phyloP scores from a whole-genome alignment of 1,140 invertebrate species.

The Microvelia longipes region DNA sequence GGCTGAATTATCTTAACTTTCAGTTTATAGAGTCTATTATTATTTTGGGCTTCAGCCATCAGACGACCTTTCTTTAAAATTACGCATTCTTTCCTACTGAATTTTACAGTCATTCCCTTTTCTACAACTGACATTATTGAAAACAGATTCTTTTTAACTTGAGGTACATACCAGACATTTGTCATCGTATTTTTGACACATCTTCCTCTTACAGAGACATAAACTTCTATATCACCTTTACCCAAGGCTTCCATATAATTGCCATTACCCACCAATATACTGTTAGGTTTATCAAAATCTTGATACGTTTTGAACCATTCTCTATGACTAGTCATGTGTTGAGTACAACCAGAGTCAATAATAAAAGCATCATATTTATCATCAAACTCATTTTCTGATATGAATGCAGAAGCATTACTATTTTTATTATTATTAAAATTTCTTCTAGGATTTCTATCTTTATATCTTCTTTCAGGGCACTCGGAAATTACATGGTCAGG shows the following conservation, averaged over 20 bases:
- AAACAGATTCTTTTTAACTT: neutral
- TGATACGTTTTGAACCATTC: neutral
- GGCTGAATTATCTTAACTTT: neutral
- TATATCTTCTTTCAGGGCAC: neutral
- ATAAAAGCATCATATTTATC: neutral
- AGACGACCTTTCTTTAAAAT: neutral
- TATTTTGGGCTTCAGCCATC: neutral
- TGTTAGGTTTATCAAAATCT: neutral
- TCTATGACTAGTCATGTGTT: neutral
- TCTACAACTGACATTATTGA: neutral
- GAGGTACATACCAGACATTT: neutral
- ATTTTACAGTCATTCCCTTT: neutral
- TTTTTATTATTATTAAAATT: neutral
- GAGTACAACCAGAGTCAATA: neutral
- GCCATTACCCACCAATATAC: constrained; percentile 1
- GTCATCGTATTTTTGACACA: neutral
- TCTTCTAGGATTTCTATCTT: neutral
- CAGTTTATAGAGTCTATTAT: neutral
- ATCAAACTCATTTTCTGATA: neutral
- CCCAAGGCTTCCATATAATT: neutral
- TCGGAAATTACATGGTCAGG: neutral
- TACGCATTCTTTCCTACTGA: neutral
- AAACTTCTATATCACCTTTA: neutral
- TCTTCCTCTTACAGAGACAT: neutral
- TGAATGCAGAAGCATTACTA: neutral